Base-by-base conservation (phyloP, 2,888 invertebrate genomes). In the Drosophila maculinotata region DNA sequence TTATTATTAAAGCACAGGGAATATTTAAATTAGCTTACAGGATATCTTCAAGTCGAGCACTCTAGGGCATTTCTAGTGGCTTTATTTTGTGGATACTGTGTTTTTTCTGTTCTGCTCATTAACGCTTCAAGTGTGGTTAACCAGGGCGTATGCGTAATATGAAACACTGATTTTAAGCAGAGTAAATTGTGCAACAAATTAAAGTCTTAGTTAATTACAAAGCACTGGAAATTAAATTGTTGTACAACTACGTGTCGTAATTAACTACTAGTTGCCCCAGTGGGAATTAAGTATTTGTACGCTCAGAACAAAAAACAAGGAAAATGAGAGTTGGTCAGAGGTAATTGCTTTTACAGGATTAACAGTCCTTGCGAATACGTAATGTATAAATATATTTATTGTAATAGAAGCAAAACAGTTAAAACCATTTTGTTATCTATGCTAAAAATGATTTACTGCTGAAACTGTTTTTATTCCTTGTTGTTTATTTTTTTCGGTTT, bases 101-200 rank as follows among this genome's bases (percentile, higher is more conserved):
- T 33, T 9, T 17, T n/a, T 20, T 17, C 9, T 15, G 41, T n/a
- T 30, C 42, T 68, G 62, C 66, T 74, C 70, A 73, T 73, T 73
- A 76, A 60, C 48, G 66, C 49, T 52, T 41, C 44, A 41, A 65
- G 20, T 59, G 76, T 28, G 76, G 72, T 70, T 56, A 59, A 56
- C 59, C 65, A n/a, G 44, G 39, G 44, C 72, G 72, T 72, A 72
- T 72, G 31, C 71, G 54, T 14, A 33, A 70, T 58, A n/a, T 49
- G 25, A 10, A n/a, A 14, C 2, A 30, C 38, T 33, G 62, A 44
- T 51, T 57, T 48, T 31, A 23, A 35, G 42, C n/a, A 31, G 51
- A 25, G 25, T 12, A 36, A 31, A 41, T 14, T 42, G 4, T 1
- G 12, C n/a, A 17, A n/a, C 9, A 26, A 30, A 70, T 64, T 51